phyloP scores from a whole-genome alignment of 2,888 invertebrate genomes.

The Leptarthrus brevirostris region DNA sequence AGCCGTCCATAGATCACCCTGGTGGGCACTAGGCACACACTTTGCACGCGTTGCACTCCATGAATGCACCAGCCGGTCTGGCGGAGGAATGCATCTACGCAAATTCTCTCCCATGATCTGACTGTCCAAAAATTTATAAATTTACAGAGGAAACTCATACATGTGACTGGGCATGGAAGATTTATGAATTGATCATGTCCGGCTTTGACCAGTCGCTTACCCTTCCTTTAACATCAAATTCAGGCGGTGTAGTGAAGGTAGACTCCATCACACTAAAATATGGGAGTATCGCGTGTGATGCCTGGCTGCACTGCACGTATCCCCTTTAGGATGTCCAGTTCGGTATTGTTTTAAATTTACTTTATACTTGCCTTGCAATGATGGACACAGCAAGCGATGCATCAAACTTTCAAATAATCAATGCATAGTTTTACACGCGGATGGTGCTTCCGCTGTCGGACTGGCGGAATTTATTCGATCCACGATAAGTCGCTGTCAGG shows the following conservation, averaged over 20 bases:
- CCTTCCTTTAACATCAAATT: background rate
- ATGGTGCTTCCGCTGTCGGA: background rate
- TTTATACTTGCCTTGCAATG: conserved; percentile 37
- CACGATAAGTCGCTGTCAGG: conserved; percentile 20
- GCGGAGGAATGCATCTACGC: conserved; percentile 33
- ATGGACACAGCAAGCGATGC: conserved; percentile 31
- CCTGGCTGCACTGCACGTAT: background rate
- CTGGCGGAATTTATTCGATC: conserved; percentile 24
- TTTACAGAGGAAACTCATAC: conserved; percentile 37
- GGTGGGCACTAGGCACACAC: conserved; percentile 10
- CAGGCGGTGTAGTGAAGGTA: background rate
- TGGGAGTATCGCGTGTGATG: background rate
- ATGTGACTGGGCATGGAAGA: conserved; percentile 41
- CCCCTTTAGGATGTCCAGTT: background rate
- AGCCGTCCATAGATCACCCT: conserved; percentile 39
- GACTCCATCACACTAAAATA: background rate
- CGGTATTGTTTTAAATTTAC: conserved; percentile 40
- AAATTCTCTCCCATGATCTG: conserved; percentile 38
- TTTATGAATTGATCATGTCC: conserved; percentile 50
- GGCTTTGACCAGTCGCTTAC: conserved; percentile 27
- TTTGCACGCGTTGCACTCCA: conserved; percentile 39
- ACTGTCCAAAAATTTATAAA: conserved; percentile 50
- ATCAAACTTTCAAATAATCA: conserved; percentile 50
- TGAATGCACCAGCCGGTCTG: background rate
- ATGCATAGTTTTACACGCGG: conserved; percentile 25